Conservation (phyloP, 1,140 invertebrate species). For the Lethrus apterus region DNA sequence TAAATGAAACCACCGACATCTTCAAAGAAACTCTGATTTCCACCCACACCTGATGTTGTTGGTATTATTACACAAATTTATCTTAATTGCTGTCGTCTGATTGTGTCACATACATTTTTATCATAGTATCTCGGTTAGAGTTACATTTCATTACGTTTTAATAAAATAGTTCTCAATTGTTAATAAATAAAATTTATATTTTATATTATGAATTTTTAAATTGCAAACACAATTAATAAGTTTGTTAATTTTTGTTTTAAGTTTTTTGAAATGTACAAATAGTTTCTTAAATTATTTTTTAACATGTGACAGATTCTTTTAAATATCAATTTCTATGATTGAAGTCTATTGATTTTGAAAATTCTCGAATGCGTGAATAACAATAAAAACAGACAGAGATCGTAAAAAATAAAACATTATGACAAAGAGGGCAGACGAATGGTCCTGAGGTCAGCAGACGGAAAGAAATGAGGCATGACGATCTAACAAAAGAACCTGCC, state of each 20-base stretch:
- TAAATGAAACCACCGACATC: background rate
- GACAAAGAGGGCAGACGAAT: constrained; percentile 7
- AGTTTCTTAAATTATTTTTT: background rate
- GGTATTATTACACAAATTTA: too few species aligned
- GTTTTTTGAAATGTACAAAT: background rate
- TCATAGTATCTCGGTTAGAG: background rate
- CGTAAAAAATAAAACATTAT: constrained; percentile 1
- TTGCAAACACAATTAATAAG: background rate
- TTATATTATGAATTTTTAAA: background rate
- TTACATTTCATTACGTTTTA: background rate
- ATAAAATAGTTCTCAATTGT: background rate
- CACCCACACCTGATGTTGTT: too few species aligned
- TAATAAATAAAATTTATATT: background rate
- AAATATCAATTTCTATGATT: background rate
- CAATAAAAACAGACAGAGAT: background rate
- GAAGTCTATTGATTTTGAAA: constrained; percentile 1
- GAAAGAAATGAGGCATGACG: constrained; percentile 34
- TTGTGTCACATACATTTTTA: background rate
- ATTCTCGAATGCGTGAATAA: background rate
- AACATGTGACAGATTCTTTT: too few species aligned
- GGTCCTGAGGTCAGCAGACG: constrained; percentile 29
- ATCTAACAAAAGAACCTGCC: constrained; percentile 32
- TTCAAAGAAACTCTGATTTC: background rate
- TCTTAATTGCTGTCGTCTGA: too few species aligned
- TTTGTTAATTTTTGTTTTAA: background rate